A percentile compares a stretch with the other conserved stretches of the same genome.
Evolutionary conservation across 2,888 invertebrate species (phyloP).

Genomic region (Sicus ferrugineus): DNA sequence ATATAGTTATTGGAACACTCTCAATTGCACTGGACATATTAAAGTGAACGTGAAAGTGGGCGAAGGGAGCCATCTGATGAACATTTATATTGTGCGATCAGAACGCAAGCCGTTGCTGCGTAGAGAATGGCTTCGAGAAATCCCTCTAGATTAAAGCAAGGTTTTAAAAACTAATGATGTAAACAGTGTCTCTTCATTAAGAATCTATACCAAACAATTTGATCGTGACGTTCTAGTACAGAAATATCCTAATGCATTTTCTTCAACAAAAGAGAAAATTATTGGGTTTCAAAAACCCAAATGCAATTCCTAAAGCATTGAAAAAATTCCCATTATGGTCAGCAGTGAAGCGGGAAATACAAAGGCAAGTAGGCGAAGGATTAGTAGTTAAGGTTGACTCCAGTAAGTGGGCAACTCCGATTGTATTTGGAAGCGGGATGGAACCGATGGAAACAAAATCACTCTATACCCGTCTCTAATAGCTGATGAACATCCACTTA

Average conservation of each 20-base stretch:
- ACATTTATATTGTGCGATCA: conserved; percentile 36
- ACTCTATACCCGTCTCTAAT: conserved; percentile 47
- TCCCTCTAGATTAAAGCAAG: conserved; percentile 34
- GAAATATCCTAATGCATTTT: conserved; percentile 35
- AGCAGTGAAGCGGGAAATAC: conserved; percentile 40
- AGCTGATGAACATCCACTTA: conserved; percentile 48
- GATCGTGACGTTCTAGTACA: not conserved
- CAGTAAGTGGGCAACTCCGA: conserved; percentile 53
- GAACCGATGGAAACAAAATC: conserved; percentile 44
- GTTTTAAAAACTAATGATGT: conserved; percentile 1
- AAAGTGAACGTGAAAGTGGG: conserved; percentile 22
- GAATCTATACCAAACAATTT: not conserved
- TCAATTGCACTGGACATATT: conserved; percentile 33
- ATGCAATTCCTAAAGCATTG: conserved; percentile 40
- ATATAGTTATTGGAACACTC: conserved; percentile 36
- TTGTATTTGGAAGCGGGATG: conserved; percentile 50
- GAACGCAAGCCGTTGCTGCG: conserved; percentile 37
- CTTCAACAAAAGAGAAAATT: conserved; percentile 33
- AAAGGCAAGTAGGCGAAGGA: conserved; percentile 38
- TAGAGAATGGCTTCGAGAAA: conserved; percentile 37
- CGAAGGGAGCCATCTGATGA: conserved; percentile 1
- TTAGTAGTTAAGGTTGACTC: conserved; percentile 42
- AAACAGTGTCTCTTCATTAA: not conserved
- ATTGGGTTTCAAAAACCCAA: conserved; percentile 31
- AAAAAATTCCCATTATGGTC: conserved; percentile 44